Evolutionary conservation across 2,113 vertebrate species (phyloP).

Genomic region (Mormyrus lacerda): DNA sequence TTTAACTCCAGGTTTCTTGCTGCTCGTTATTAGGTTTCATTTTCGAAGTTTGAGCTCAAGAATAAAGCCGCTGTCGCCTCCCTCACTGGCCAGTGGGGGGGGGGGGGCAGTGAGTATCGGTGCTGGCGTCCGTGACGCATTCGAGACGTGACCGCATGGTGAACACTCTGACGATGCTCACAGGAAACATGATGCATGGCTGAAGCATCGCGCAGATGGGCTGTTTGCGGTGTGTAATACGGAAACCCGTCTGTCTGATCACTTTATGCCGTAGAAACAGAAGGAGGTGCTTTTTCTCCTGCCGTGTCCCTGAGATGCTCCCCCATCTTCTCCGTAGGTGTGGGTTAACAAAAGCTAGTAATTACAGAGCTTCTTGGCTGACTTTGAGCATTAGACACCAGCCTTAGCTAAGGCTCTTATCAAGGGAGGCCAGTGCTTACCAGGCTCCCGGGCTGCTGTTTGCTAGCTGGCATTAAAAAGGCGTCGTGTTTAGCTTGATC

Average conservation of each 20-base stretch:
- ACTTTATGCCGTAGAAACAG: not conserved
- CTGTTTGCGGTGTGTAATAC: not conserved
- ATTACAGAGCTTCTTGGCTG: not conserved
- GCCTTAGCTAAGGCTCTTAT: not conserved
- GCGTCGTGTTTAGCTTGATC: not conserved
- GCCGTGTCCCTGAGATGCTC: not conserved
- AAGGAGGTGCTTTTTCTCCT: not conserved
- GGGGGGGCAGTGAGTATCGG: not conserved
- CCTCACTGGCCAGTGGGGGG: not conserved
- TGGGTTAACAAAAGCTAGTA: not conserved
- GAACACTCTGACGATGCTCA: not conserved
- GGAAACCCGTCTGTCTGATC: not conserved
- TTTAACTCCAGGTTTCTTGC: not conserved
- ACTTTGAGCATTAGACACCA: not conserved
- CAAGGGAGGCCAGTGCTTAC: not conserved
- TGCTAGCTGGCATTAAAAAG: not conserved
- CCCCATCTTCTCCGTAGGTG: not conserved
- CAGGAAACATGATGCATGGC: not conserved
- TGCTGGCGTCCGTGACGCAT: not conserved
- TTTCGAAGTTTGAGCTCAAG: not conserved
- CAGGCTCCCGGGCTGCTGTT: not conserved
- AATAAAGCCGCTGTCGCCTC: not conserved
- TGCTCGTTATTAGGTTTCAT: not conserved
- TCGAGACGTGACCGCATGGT: not conserved
- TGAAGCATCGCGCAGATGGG: not conserved